Evolutionary conservation across 2,888 invertebrate genomes (phyloP).

Genomic region (Matsumyia berberina): DNA sequence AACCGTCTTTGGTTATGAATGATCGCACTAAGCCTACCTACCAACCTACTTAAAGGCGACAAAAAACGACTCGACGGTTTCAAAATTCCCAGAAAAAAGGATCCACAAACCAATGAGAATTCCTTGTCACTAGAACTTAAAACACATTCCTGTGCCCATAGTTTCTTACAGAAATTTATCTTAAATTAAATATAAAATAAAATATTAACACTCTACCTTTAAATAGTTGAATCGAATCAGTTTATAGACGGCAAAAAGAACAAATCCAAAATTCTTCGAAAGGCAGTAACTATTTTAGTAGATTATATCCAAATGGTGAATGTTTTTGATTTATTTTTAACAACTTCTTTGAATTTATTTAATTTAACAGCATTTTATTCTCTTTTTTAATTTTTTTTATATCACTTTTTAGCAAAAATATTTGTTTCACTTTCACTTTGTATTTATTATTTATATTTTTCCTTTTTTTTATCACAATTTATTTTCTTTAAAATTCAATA

Average conservation of each 20-base stretch:
- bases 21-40: too few species aligned
- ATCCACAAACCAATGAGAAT: too few species aligned
- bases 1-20: too few species aligned
- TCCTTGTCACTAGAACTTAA: too few species aligned
- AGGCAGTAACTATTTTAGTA: constrained; percentile 46
- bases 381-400: constrained; percentile 7
- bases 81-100: too few species aligned
- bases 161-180: neutral
- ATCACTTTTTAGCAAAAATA: constrained; percentile 36
- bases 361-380: constrained; percentile 28
- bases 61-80: too few species aligned
- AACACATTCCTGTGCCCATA: neutral
- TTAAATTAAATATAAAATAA: neutral
- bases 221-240: constrained; percentile 5
- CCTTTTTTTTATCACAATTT: constrained; percentile 58
- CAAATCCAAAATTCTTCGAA: constrained; percentile 55
- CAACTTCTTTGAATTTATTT: too few species aligned
- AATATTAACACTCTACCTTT: neutral
- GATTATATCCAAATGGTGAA: constrained; percentile 56
- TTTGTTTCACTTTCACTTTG: constrained; percentile 48
- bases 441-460: constrained; percentile 10
- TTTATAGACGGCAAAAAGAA: constrained; percentile 30
- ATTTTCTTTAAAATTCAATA: constrained; percentile 52
- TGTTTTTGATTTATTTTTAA: constrained; percentile 22
- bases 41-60: too few species aligned